Evolutionary conservation across 2,113 vertebrate species (phyloP).

Genomic region (Sitta europaea): DNA sequence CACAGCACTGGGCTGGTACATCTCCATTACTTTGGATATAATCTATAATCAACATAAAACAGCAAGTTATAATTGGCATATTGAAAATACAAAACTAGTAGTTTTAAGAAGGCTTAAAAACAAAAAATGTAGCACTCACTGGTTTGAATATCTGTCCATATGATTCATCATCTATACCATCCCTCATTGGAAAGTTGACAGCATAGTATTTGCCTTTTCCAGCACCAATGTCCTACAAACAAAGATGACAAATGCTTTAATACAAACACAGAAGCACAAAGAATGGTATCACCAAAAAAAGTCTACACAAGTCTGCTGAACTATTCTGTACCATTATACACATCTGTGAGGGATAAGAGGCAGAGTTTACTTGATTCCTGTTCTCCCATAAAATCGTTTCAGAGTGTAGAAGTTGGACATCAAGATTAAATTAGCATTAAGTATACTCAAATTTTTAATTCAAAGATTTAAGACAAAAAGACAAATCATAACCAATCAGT

Average conservation of each 20-base stretch:
- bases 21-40: conserved; percentile 86
- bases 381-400: neutral
- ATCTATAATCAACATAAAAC: conserved; percentile 63
- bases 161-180: conserved; percentile 84
- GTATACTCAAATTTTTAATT: neutral
- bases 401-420: neutral
- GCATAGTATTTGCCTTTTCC: conserved; percentile 90
- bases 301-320: neutral
- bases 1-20: conserved; percentile 85
- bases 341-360: neutral
- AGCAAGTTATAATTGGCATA: neutral
- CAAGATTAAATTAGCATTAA: neutral
- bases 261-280: neutral
- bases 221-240: conserved; percentile 85
- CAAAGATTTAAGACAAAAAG: neutral
- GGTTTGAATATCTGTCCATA: conserved; percentile 85
- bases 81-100: neutral
- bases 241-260: neutral
- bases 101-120: neutral
- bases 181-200: conserved; percentile 85
- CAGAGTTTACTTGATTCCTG: neutral
- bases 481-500: neutral
- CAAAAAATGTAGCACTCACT: conserved; percentile 60
- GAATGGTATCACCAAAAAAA: neutral
- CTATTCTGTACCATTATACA: neutral